Evolutionary conservation across 2,797 vertebrate species (phyloP).

Genomic region (Gallinago nigripennis): DNA sequence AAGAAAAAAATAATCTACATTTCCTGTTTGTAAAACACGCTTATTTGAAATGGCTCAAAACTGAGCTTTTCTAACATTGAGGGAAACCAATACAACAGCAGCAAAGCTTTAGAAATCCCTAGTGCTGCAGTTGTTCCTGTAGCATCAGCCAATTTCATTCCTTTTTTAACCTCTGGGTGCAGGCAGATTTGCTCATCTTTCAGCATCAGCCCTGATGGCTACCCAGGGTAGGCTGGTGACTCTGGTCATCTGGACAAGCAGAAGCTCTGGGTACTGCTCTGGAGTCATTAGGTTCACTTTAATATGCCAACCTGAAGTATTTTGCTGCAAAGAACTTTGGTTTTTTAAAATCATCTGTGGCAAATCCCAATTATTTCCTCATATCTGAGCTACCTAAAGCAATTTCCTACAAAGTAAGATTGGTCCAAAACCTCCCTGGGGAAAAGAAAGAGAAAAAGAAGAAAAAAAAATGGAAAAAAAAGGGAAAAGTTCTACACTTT

Average conservation of each 20-base stretch:
- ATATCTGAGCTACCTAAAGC: not conserved
- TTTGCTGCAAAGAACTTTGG: not conserved
- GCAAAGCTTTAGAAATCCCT: not conserved
- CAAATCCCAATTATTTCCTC: not conserved
- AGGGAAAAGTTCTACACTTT: not conserved
- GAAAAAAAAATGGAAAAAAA: too few relatives aligned
- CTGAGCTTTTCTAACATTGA: not conserved
- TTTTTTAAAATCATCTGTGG: not conserved
- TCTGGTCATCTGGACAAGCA: not conserved
- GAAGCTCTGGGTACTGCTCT: not conserved
- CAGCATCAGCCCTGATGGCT: not conserved
- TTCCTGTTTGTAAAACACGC: not conserved
- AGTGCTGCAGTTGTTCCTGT: not conserved
- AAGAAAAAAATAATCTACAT: not conserved
- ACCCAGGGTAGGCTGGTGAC: not conserved
- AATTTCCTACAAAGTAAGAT: not conserved
- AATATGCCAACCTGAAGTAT: not conserved
- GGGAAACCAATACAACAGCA: not conserved
- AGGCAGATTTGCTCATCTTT: not conserved
- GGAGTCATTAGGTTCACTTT: not conserved
- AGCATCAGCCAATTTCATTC: not conserved
- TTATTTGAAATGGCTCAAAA: not conserved
- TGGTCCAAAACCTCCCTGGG: not conserved
- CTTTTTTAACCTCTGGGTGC: not conserved
- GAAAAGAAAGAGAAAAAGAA: not conserved